Conservation (phyloP, 1,140 invertebrate species). For the Odontomachus brunneus region DNA sequence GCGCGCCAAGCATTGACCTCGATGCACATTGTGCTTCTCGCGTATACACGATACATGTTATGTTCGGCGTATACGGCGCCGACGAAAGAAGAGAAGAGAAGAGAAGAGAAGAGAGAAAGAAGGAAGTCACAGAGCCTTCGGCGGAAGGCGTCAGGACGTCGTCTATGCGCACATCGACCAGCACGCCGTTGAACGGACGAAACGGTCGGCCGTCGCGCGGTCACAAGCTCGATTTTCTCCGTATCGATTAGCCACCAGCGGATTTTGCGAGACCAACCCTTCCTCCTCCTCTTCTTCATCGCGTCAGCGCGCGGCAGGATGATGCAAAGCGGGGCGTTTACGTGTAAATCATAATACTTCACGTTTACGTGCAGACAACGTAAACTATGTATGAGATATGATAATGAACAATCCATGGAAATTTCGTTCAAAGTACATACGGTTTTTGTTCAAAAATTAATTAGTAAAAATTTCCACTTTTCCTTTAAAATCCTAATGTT, state of each 20-base stretch:
- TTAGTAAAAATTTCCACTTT: too few relatives aligned
- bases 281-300: too few relatives aligned
- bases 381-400: too few relatives aligned
- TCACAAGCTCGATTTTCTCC: neutral
- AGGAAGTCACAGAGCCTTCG: slow-evolving; percentile 2
- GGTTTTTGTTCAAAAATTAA: too few relatives aligned
- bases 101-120: slow-evolving; percentile 17
- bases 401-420: too few relatives aligned
- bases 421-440: too few relatives aligned
- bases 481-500: too few relatives aligned
- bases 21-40: slow-evolving; percentile 26
- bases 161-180: slow-evolving; percentile 16
- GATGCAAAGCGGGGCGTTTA: too few relatives aligned
- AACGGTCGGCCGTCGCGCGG: neutral
- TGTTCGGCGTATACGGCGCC: neutral
- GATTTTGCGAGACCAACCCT: too few relatives aligned
- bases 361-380: too few relatives aligned
- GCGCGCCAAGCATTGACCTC: slow-evolving; percentile 20
- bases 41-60: neutral
- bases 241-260: neutral
- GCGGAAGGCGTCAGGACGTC: slow-evolving; percentile 1
- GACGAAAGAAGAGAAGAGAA: neutral
- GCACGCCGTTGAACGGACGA: slow-evolving; percentile 23
- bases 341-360: too few relatives aligned
- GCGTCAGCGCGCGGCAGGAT: too few relatives aligned